phyloP scores from a whole-genome alignment of 92 coral and sea anemone species.

The Epizoanthus scotinus region DNA sequence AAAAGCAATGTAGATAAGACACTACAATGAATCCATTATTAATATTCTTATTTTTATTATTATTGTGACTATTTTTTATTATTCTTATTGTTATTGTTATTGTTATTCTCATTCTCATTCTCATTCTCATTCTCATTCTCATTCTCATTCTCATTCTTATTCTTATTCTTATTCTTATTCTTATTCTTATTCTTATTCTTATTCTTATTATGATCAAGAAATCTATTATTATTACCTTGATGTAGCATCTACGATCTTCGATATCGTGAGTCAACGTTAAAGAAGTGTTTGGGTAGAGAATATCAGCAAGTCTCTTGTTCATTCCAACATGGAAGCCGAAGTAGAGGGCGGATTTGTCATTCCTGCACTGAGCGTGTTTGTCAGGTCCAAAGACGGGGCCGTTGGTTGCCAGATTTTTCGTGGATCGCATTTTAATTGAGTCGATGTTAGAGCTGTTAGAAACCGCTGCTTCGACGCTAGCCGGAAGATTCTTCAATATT shows the following conservation, averaged over 20 bases:
- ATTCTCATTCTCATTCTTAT: too few relatives aligned
- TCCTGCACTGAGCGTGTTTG: neutral
- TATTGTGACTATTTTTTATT: too few relatives aligned
- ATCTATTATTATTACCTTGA: neutral
- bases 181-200: too few relatives aligned
- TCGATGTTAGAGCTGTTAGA: neutral
- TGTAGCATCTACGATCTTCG: slow-evolving; percentile 24
- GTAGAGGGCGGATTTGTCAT: slow-evolving; percentile 19
- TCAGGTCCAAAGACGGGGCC: slow-evolving; percentile 24
- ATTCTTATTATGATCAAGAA: too few relatives aligned
- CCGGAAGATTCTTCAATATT: slow-evolving; percentile 10
- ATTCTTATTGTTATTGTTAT: too few relatives aligned
- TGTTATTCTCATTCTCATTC: too few relatives aligned
- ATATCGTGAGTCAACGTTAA: neutral
- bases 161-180: too few relatives aligned
- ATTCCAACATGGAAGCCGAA: slow-evolving; percentile 9
- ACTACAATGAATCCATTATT: too few relatives aligned
- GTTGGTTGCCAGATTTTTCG: neutral
- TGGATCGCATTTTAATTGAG: slow-evolving; percentile 26
- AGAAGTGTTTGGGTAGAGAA: neutral
- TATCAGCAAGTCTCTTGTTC: neutral
- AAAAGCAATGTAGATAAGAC: too few relatives aligned
- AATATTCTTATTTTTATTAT: too few relatives aligned
- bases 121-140: too few relatives aligned
- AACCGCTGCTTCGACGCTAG: slow-evolving; percentile 1